A percentile compares a stretch with the other conserved stretches of the same genome.
phyloP scores from a whole-genome alignment of 2,888 invertebrate genomes.

The Meliscaeva auricollis region DNA sequence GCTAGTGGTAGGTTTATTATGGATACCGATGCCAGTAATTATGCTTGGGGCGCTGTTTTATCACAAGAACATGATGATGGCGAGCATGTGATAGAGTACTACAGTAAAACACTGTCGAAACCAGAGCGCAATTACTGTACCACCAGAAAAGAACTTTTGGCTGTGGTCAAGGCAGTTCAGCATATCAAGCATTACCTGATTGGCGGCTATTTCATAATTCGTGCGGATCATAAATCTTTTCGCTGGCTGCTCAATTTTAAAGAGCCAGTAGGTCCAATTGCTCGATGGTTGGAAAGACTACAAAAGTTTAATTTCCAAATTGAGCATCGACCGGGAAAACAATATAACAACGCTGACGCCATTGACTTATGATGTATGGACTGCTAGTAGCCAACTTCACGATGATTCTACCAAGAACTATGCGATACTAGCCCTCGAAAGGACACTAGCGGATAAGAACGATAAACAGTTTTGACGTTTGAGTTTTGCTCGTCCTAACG shows the following conservation, averaged over 20 bases:
- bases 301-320: slow-evolving; percentile 15
- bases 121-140: not conserved
- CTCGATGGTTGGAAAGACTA: slow-evolving; percentile 3
- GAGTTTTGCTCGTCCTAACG: too few species aligned
- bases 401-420: too few species aligned
- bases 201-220: too few species aligned
- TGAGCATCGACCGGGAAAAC: not conserved
- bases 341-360: not conserved
- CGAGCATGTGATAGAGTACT: not conserved
- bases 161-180: not conserved
- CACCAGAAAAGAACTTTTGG: slow-evolving; percentile 14
- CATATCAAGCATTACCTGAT: not conserved
- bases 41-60: slow-evolving; percentile 1
- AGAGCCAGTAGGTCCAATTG: not conserved
- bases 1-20: not conserved
- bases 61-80: too few species aligned
- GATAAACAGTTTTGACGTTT: too few species aligned
- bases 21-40: not conserved
- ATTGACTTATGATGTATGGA: too few species aligned
- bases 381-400: too few species aligned
- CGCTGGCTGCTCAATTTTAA: slow-evolving; percentile 7
- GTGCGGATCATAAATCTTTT: not conserved
- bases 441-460: too few species aligned
- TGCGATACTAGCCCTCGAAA: too few species aligned
- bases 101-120: not conserved